Base-by-base conservation (phyloP, 1,140 invertebrate genomes). In the Camponotus pennsylvanicus region DNA sequence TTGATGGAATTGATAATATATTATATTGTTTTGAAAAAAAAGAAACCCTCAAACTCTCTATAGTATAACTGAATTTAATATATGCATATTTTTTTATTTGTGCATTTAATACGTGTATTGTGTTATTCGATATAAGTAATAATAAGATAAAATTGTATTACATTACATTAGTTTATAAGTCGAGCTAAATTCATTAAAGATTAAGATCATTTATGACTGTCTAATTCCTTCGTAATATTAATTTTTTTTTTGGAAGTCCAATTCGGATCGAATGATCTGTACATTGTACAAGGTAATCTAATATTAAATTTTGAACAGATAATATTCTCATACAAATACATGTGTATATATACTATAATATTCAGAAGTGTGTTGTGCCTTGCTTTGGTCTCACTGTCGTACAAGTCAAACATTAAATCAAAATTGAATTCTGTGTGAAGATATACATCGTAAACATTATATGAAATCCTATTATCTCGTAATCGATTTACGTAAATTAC, bases 211-310 rank as follows among this genome's bases (percentile, higher is more conserved):
- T 70, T 80, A 55, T 70, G 79, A 61, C 40, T 57, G 55, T 73
- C 55, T 57, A 18, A 40, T 69, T 71, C 67, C 79, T 83, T 83
- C 69, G 69, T 66, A 80, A 73, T 57, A 45, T 57, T 42, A 61
- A 83, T 69, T 83, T 83, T 83, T 69, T 83, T 69, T 27, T 61
- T 21, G 27, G 37, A 73, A 83, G 79, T 73, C 69, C 59, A 73
- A 83, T 69, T 45, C 55, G 52, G 34, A 61, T 73, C 55, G 55
- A 37, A 83, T 83, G 61, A 73, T 80, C 34, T 40, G 40, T 57
- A 73, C 40, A 83, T 55, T 45, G 79, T 37, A 61, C 69, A 61
- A 75, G 73, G 40, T 61, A 63, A 67, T 55, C 52, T 45, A 40
- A 40, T 71, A 82, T 63, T 57, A 73, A 61, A 55, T 73, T 73